Base-by-base conservation (phyloP, 2,797 vertebrate genomes). In the Threskiornis aethiopicus region DNA sequence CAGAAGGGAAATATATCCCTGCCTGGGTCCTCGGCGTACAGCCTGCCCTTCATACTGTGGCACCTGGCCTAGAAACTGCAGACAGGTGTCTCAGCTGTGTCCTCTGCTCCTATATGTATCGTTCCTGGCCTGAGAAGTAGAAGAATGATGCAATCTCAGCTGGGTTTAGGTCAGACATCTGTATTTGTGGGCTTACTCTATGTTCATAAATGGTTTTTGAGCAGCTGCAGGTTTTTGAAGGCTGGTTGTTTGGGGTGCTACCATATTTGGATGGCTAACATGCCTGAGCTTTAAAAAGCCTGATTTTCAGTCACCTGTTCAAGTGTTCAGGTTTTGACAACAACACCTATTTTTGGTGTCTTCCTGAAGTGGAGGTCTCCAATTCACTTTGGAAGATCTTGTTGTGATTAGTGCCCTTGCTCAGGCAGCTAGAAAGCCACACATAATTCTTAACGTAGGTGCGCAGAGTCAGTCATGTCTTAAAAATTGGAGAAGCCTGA, bases 71-170 rank as follows among this genome's bases (percentile, higher is more conserved):
- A 33, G 52, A 91, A 87, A 86, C 57, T 37, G 6, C 47, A 71
- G 61, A 21, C 18, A 39, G 18, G 5, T 76, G 29, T 73, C 81
- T 85, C 57, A 59, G 31, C 55, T 66, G 4, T 33, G 25, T 90
- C 16, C 58, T 24, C 58, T 84, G 39, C 29, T 77, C 16, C 55
- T 92, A 16, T 29, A 41, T 20, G 22, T 73, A 21, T 82, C 20
- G 20, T 70, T 73, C 44, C 37, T 90, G 31, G 6, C 37, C 41
- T 44, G 42, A 88, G 41, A 88, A 92, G 42, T 37, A 58, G n/a
- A 52, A 49, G 39, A 89, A 85, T 79, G 81, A 89, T 13, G 75
- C 65, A 92, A 57, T 87, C 35, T 82, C 46, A 46, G 71, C 55
- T 83, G 46, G 31, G 10, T 55, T 95, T 92, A 67, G 47, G 46